Evolutionary conservation across 1,140 invertebrate genomes (phyloP), one percentile per base, ranked within the genome.

Genomic region (Neotoxoptera formosana): DNA sequence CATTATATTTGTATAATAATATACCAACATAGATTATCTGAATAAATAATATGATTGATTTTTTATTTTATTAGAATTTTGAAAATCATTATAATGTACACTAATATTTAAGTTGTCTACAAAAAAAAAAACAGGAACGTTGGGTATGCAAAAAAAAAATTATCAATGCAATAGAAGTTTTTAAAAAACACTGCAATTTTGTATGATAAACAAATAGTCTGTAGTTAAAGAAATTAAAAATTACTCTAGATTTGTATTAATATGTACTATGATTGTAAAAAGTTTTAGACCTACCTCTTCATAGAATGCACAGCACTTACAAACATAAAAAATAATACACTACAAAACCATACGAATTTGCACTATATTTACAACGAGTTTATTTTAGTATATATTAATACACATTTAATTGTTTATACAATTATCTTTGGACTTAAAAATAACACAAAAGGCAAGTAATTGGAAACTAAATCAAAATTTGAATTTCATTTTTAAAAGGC

Each of bases 381-480:
- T 81, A 92, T 51, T 81, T 34, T 83, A 92, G 76, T 84, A 83
- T 48, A 51, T 83, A 92, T 53, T 81, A 86, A 93, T 90, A 92
- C 25, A 84, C 36, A 51, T 92, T 83, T 83, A 51, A 47, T 53
- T 51, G 34, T 86, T 93, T 84, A 53, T 56, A 92, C 84, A 48
- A 93, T 93, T 48, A 83, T 93, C 48, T 93, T 93, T 93, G 48
- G n/a, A 93, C 76, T 93, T 93, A 84, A 93, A 93, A 86, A 21
- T 93, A 86, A 93, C 34, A 93, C 81, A 93, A 84, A 84, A 93
- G 81, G 91, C 91, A 93, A 93, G 91, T 93, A 86, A 84, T 86
- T 51, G 76, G 14, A 51, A 56, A 84, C 23, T 93, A 93, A 36
- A 86, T 84, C 8, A 45, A 56, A 93, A 93, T 93, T 86, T 90